Evolutionary conservation across 2,113 vertebrate species (phyloP), one percentile per base, ranked within the genome.

Genomic region (Anoplopoma fimbria): DNA sequence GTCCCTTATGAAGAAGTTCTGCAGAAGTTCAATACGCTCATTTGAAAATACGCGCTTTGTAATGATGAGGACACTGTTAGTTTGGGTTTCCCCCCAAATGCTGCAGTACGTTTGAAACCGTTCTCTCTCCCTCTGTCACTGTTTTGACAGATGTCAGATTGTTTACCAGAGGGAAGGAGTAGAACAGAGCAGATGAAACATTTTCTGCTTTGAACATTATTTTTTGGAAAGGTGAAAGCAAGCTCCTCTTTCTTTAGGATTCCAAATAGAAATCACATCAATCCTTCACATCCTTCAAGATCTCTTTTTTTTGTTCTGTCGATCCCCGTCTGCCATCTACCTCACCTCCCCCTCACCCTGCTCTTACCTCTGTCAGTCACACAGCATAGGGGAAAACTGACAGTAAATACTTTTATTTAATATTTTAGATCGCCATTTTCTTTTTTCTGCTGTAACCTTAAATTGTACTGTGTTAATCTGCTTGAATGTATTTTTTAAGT

Each of bases 101-200:
- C 69, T 64, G 47, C 38, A 55, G 29, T 57, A 61, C 25, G 31
- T 74, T 81, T 85, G 45, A 70, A 69, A 55, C 76, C 29, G 33
- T 72, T 72, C 74, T 62, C n/a, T 85, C 88, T 80, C 79, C 31
- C 29, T 47, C 73, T 68, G 55, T 77, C 9, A 38, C 75, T 60
- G 62, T 83, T 87, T 79, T 85, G 86, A 92, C 77, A 87, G 64
- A 83, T 89, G 78, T 91, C 29, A 74, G 27, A 83, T 89, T 92
- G 80, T 89, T 87, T 90, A 87, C 57, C 75, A 38, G 69, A 69
- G 68, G 64, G 70, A 79, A 68, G 15, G 63, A 83, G 82, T 17
- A 34, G 58, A 47, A 75, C 34, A 72, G 70, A 85, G 85, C 34
- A 79, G 78, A 84, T 81, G 84, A 70, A 84, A 27, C 77, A 81